phyloP scores from a whole-genome alignment of 2,888 invertebrate species.

The Formica aserva region DNA sequence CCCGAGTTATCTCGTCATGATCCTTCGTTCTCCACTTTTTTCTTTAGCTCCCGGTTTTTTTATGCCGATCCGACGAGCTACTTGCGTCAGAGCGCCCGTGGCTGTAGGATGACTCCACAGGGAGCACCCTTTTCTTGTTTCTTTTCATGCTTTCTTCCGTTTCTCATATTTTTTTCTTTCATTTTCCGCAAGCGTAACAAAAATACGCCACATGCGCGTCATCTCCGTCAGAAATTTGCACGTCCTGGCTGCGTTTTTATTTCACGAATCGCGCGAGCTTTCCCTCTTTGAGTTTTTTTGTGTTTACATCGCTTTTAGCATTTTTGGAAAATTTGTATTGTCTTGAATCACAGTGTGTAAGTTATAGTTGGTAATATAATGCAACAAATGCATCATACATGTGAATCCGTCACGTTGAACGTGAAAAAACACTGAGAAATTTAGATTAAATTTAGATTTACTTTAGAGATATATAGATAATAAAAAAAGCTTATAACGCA shows the following conservation, averaged over 20 bases:
- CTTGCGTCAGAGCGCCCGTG: constrained; percentile 19
- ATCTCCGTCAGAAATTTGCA: background rate
- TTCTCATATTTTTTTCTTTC: background rate
- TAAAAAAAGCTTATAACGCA: background rate
- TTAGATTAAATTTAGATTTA: background rate
- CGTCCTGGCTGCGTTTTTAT: background rate
- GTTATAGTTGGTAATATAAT: background rate
- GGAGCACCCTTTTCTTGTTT: constrained; percentile 27
- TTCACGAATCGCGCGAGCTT: background rate
- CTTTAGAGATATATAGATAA: background rate
- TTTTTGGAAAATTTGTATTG: constrained; percentile 11
- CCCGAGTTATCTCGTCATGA: constrained; percentile 23
- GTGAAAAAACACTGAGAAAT: background rate
- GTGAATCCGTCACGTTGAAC: background rate
- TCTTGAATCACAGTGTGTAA: background rate
- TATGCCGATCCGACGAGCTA: constrained; percentile 4
- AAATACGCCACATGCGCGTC: background rate
- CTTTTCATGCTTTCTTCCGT: background rate
- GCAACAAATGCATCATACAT: background rate
- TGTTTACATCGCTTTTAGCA: background rate
- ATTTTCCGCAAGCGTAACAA: background rate
- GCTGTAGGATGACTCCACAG: constrained; percentile 30
- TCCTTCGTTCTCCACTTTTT: constrained; percentile 23
- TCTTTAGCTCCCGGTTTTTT: constrained; percentile 1
- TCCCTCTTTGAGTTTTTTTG: background rate